phyloP scores from a whole-genome alignment of 2,888 invertebrate species.

The Clitarchus hookeri region DNA sequence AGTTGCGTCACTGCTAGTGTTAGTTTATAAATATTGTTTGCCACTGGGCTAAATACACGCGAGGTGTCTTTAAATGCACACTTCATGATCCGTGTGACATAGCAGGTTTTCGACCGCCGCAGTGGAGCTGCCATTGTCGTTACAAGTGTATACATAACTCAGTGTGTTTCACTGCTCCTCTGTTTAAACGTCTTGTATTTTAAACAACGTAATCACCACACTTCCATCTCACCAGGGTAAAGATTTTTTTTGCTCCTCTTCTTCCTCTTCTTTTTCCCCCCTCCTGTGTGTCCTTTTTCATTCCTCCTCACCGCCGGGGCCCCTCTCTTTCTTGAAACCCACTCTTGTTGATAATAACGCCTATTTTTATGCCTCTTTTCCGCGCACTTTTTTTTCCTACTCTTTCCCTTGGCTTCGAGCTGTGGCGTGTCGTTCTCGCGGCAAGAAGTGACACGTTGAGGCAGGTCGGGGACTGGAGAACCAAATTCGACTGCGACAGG shows the following conservation, averaged over 20 bases:
- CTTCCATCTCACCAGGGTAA: slow-evolving; percentile 21
- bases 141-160: slow-evolving; percentile 24
- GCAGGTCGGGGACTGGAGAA: background rate
- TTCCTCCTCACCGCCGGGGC: background rate
- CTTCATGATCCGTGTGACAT: background rate
- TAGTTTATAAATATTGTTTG: too few species aligned
- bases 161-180: background rate
- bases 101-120: slow-evolving; percentile 12
- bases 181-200: slow-evolving; percentile 22
- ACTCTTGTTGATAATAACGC: slow-evolving; percentile 26
- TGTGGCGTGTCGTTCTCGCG: slow-evolving; percentile 9
- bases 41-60: too few species aligned
- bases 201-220: slow-evolving; percentile 25
- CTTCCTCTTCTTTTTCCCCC: background rate
- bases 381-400: background rate
- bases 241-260: slow-evolving; percentile 15
- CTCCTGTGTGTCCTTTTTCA: background rate
- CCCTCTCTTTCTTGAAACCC: background rate
- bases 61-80: background rate
- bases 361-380: slow-evolving; percentile 25
- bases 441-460: slow-evolving; percentile 19
- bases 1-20: too few species aligned
- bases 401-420: background rate
- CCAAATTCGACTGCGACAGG: too few species aligned
- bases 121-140: background rate